Percentiles rank a stretch among this genome's conserved stretches.
phyloP scores from a whole-genome alignment of 2,888 invertebrate genomes.

The Pseudococcus jackbeardsleyi region DNA sequence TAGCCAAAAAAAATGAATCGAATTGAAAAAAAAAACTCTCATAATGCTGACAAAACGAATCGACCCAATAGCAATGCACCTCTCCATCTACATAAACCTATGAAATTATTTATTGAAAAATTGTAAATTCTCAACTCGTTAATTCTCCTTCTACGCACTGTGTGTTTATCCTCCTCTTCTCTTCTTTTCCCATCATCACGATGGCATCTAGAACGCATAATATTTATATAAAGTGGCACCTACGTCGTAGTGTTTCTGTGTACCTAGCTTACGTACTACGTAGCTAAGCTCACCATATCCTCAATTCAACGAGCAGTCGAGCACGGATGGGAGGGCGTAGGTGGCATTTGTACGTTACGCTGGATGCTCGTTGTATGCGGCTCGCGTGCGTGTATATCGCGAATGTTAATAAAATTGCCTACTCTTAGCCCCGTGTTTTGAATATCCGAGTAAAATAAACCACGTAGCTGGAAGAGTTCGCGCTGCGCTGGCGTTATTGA shows the following conservation, averaged over 20 bases:
- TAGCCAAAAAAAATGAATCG: too few relatives aligned
- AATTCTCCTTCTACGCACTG: background rate
- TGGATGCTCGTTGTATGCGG: background rate
- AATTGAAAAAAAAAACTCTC: too few relatives aligned
- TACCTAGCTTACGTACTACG: background rate
- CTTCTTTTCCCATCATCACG: background rate
- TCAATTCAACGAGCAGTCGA: too few relatives aligned
- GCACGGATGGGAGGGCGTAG: background rate
- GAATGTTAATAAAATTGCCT: constrained; percentile 22
- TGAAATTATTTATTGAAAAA: background rate
- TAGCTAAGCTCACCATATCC: too few relatives aligned
- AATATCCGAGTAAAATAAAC: background rate
- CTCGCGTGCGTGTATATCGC: constrained; percentile 12
- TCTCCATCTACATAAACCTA: too few relatives aligned
- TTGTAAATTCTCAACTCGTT: background rate
- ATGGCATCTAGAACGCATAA: background rate
- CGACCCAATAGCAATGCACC: too few relatives aligned
- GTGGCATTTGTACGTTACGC: background rate
- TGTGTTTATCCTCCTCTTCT: background rate
- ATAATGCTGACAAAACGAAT: too few relatives aligned
- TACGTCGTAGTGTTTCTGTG: background rate
- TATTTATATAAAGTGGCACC: background rate
- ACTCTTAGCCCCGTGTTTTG: constrained; percentile 12
- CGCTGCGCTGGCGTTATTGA: too few relatives aligned
- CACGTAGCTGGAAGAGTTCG: background rate